These are phyloP conservation scores for Vicugna pacos DNA, from an alignment of 2,113 vertebrate genomes.

Conservation along the genomic window DNA sequence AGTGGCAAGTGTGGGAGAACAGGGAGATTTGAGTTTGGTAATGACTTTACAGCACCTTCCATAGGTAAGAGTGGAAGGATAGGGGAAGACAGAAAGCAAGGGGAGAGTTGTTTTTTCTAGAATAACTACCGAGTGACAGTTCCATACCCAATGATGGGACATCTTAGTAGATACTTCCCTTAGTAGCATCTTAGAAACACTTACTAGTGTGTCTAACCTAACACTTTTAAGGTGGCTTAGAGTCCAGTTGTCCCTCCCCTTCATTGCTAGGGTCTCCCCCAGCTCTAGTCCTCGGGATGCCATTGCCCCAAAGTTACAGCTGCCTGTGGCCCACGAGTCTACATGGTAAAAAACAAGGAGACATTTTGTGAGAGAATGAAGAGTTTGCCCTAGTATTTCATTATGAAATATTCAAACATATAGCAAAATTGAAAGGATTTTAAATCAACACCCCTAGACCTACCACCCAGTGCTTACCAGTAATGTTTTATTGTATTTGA, in stretches of 20 bases:
- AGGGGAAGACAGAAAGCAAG: background rate
- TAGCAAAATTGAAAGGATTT: background rate
- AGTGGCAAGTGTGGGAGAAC: background rate
- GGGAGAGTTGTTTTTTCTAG: background rate
- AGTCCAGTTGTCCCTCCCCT: background rate
- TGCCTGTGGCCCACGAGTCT: background rate
- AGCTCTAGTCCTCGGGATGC: background rate
- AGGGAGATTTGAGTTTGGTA: background rate
- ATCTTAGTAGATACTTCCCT: background rate
- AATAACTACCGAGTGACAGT: background rate
- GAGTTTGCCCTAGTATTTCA: background rate
- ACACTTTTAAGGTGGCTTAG: background rate
- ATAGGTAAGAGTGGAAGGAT: background rate
- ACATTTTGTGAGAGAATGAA: background rate
- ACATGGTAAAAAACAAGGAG: background rate
- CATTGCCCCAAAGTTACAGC: background rate
- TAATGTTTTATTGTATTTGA: background rate
- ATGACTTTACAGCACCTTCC: too few relatives aligned
- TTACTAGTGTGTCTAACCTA: background rate
- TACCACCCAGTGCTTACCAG: background rate
- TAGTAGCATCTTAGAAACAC: background rate
- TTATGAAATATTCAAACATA: background rate
- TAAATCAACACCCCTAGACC: background rate
- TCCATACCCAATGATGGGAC: background rate
- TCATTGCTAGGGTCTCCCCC: background rate